Conservation (phyloP, 2,888 invertebrate species). For the Morinoia aosen region DNA sequence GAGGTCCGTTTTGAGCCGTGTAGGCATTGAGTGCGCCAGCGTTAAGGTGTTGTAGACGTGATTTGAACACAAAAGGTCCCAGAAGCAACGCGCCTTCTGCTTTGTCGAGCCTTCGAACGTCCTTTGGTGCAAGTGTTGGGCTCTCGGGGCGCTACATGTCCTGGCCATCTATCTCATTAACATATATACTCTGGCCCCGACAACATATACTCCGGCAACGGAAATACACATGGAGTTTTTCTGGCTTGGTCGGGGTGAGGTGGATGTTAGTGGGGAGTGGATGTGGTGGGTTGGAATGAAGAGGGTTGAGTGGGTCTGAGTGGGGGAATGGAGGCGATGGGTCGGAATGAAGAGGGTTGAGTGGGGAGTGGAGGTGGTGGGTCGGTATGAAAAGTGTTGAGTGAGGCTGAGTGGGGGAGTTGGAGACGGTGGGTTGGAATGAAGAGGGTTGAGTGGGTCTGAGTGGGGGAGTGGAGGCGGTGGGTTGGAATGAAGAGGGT, state of each 20-base stretch:
- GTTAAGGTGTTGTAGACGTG: conserved; percentile 40
- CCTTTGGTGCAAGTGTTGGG: conserved; percentile 37
- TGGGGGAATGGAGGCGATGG: too few relatives aligned
- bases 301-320: background rate
- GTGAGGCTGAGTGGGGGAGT: background rate
- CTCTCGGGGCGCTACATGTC: background rate
- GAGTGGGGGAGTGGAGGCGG: background rate
- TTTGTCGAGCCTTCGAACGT: background rate
- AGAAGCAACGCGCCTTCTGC: background rate
- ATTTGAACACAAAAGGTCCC: background rate
- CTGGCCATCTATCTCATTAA: background rate
- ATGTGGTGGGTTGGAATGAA: background rate
- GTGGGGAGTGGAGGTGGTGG: background rate
- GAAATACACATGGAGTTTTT: background rate
- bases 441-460: background rate
- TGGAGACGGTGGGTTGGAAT: background rate
- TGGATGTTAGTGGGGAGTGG: background rate
- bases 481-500: background rate
- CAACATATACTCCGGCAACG: background rate
- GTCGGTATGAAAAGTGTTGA: background rate
- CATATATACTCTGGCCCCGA: background rate
- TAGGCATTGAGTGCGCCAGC: background rate
- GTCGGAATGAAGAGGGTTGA: background rate
- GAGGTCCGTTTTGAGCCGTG: conserved; percentile 13
- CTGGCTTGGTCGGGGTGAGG: background rate